These are phyloP conservation scores for Enhydra lutris DNA, from an alignment of 2,113 vertebrate species.

Conservation along the genomic window DNA sequence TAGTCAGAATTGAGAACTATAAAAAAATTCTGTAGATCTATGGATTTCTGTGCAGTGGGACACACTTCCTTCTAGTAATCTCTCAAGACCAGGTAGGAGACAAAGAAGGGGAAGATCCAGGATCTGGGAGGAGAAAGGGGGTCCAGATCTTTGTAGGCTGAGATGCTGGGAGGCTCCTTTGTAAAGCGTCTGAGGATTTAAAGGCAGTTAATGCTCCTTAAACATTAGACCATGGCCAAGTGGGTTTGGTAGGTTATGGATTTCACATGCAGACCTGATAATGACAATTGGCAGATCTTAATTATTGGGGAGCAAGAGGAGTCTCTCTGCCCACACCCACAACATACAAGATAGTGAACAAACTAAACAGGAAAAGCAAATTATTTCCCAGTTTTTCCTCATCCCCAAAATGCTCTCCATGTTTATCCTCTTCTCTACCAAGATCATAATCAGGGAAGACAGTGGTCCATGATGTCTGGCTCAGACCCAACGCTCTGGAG, in stretches of 20 bases:
- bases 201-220: not conserved
- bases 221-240: not conserved
- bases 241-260: not conserved
- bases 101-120: not conserved
- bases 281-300: not conserved
- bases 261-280: not conserved
- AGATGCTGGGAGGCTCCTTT: not conserved
- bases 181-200: not conserved
- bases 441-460: not conserved
- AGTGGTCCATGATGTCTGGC: accelerated
- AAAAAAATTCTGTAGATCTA: not conserved
- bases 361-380: not conserved
- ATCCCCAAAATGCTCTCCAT: not conserved
- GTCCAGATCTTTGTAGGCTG: not conserved
- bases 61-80: not conserved
- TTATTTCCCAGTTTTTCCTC: not conserved
- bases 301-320: not conserved
- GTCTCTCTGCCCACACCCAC: not conserved
- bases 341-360: not conserved
- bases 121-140: not conserved
- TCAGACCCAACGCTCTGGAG: not conserved
- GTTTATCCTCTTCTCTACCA: not conserved
- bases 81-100: not conserved
- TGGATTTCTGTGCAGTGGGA: not conserved
- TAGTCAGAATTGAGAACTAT: not conserved